Evolutionary conservation across 64 coral and sea anemone species (phyloP).

Genomic region (Montipora cactus): DNA sequence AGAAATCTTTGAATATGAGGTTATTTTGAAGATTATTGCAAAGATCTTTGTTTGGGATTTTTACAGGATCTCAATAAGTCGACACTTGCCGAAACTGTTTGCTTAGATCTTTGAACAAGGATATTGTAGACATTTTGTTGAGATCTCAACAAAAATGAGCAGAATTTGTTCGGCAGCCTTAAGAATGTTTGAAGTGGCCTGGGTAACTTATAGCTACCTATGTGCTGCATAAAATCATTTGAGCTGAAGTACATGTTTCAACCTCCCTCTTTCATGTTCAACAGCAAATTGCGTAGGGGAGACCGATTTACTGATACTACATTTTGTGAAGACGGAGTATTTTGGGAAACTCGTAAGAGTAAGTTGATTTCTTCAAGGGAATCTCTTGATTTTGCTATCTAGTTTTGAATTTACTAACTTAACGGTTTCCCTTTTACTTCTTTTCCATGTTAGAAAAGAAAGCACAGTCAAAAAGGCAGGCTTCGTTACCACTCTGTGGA

Average conservation of each 20-base stretch:
- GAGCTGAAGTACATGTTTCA: not conserved
- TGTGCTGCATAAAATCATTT: no score
- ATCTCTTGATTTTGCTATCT: not conserved
- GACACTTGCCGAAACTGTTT: no score
- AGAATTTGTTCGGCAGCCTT: no score
- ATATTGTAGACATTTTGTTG: no score
- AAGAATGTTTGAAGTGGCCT: no score
- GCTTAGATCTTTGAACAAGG: no score
- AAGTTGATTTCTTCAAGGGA: not conserved
- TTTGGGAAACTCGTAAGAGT: not conserved
- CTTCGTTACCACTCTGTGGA: not conserved
- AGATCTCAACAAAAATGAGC: no score
- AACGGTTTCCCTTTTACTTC: not conserved
- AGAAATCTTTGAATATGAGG: no score
- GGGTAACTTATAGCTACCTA: no score
- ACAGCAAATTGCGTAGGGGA: slow-evolving; percentile 45
- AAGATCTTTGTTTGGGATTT: no score
- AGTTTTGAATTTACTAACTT: not conserved
- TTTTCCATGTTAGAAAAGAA: slow-evolving; percentile 3
- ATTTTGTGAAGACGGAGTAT: not conserved
- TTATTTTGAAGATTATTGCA: no score
- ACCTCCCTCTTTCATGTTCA: not conserved
- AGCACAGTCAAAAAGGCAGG: not conserved
- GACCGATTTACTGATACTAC: slow-evolving; percentile 36
- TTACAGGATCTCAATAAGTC: no score